Evolutionary conservation across 2,797 vertebrate species (phyloP), one percentile per base, ranked within the genome.

Genomic region (Lophius americanus): DNA sequence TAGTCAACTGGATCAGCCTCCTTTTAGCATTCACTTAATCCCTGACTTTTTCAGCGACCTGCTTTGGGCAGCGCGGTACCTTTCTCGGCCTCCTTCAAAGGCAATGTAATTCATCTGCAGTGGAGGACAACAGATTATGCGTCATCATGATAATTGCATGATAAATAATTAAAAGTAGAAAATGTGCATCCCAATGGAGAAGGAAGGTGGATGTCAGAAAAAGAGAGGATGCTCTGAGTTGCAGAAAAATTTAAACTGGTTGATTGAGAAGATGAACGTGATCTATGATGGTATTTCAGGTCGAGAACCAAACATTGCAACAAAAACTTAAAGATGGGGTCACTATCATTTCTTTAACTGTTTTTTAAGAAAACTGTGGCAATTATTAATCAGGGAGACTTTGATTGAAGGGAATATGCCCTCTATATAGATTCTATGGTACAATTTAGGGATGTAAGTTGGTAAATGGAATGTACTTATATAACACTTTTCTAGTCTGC

Each of bases 11-110:
- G 52, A 76, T 83, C 73, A 55, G 33, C 62, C 65, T 58, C 51
- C 54, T 63, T 60, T 71, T 63, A 68, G 50, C 57, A 53, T 73
- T 84, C 71, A 61, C 61, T 69, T 70, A 44, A 77, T 81, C 57
- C 43, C 23, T 54, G 50, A 7, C 39, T 47, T 78, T 72, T 80
- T 71, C 58, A 51, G 35, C 51, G 23, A 0, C 11, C n/a, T 59
- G 51, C 39, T 49, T 44, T 12, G 54, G 52, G 55, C 65, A 68
- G 68, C 38, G 10, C 43, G 70, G 36, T 48, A 62, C 53, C 66
- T 70, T 68, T 23, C 60, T 57, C 59, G 32, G 41, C 41, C 61
- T n/a, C 57, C 53, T 53, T 77, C 51, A 78, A 74, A 81, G 76
- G 62, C 50, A 63, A 12, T 4, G 56, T 55, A 65, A 43, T 48